phyloP scores from a whole-genome alignment of 2,888 invertebrate genomes.

The Chrysotoxum bicinctum region DNA sequence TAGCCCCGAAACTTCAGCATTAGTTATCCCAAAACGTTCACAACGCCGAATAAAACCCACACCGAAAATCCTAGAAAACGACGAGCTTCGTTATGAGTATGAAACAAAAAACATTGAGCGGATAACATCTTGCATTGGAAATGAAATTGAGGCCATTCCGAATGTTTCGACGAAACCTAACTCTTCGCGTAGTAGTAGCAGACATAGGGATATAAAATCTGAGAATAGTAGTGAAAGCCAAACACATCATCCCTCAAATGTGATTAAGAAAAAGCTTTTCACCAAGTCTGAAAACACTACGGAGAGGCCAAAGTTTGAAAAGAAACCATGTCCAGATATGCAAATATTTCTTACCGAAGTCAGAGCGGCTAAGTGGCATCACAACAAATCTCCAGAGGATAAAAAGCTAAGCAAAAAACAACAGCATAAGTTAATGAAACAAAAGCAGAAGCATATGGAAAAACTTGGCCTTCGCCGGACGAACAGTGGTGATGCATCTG shows the following conservation, averaged over 20 bases:
- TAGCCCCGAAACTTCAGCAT: conserved; percentile 84
- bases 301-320: conserved; percentile 68
- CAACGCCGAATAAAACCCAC: conserved; percentile 86
- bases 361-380: conserved; percentile 78
- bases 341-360: conserved; percentile 79
- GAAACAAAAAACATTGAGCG: conserved; percentile 84
- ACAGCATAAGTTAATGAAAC: conserved; percentile 82
- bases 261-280: conserved; percentile 78
- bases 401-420: conserved; percentile 81
- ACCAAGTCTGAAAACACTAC: conserved; percentile 74
- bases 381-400: conserved; percentile 80
- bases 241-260: conserved; percentile 74
- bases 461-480: conserved; percentile 82
- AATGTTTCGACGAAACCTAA: conserved; percentile 19
- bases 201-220: conserved; percentile 63
- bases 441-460: conserved; percentile 84
- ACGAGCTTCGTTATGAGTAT: conserved; percentile 84
- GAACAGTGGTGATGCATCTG: conserved; percentile 77
- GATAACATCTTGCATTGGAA: conserved; percentile 79
- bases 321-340: conserved; percentile 78
- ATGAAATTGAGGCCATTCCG: conserved; percentile 40
- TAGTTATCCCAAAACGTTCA: conserved; percentile 80
- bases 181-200: conserved; percentile 59
- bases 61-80: conserved; percentile 86
- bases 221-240: conserved; percentile 74